phyloP scores from a whole-genome alignment of 1,140 invertebrate species.

The Aphis gossypii region DNA sequence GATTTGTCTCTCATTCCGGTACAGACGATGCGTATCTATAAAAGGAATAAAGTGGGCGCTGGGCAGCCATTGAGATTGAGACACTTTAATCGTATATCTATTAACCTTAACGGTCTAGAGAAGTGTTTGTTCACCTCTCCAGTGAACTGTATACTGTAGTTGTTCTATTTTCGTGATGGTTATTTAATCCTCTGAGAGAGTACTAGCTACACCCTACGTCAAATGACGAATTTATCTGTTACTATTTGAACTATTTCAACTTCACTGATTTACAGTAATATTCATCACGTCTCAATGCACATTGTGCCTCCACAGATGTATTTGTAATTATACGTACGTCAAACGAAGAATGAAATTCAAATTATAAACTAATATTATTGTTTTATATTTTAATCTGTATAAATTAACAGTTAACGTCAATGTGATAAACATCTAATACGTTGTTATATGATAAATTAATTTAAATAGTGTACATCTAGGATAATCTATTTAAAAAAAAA shows the following conservation, averaged over 20 bases:
- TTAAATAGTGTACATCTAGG: no score
- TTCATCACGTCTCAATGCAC: neutral
- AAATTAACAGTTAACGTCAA: neutral
- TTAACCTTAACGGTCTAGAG: neutral
- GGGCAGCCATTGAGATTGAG: neutral
- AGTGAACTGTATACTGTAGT: neutral
- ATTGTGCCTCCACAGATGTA: neutral
- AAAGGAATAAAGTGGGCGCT: neutral
- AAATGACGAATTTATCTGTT: conserved; percentile 12
- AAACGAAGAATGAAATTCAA: neutral
- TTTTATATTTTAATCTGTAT: neutral
- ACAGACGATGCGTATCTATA: neutral
- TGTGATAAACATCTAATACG: neutral
- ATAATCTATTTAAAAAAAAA: no score
- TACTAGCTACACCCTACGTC: neutral
- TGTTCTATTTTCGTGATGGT: conserved; percentile 10
- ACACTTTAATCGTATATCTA: conserved; percentile 13
- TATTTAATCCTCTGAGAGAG: neutral
- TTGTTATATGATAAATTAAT: neutral
- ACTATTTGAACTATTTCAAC: conserved; percentile 16
- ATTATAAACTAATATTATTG: neutral
- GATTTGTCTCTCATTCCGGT: neutral
- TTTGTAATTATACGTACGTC: neutral
- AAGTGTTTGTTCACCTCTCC: neutral
- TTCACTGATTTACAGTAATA: neutral